These are phyloP conservation scores for Entelurus aequoreus DNA, from an alignment of 2,113 vertebrate genomes.

Conservation along the genomic window DNA sequence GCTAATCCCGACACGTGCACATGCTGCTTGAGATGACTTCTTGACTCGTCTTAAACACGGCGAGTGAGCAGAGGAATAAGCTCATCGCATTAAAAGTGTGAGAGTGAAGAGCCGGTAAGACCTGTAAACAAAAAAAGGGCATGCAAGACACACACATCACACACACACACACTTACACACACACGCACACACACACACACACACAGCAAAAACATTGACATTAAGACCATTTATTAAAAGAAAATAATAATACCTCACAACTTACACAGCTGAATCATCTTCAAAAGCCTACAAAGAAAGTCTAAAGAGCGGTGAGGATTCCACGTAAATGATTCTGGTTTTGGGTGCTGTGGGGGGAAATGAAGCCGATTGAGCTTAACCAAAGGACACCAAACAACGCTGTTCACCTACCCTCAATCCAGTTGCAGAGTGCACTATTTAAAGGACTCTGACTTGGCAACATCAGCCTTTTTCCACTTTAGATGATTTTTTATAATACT, in stretches of 20 bases:
- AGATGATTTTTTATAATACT: conserved; percentile 66
- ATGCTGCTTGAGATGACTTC: conserved; percentile 7
- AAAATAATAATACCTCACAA: conserved; percentile 49
- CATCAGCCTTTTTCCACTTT: conserved; percentile 67
- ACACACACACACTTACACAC: too few species aligned
- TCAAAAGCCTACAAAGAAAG: conserved; percentile 30
- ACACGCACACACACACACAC: conserved; percentile 31
- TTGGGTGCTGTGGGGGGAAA: conserved; percentile 7
- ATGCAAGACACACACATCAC: conserved; percentile 20
- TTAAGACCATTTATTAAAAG: conserved; percentile 61
- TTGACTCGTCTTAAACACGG: conserved; percentile 18
- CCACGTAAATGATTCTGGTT: conserved; percentile 30
- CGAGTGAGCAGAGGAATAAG: conserved; percentile 29
- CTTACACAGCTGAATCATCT: conserved; percentile 46
- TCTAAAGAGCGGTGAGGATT: conserved; percentile 37
- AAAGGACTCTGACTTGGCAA: conserved; percentile 63
- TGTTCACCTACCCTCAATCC: conserved; percentile 55
- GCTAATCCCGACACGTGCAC: conserved; percentile 9
- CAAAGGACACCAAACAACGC: conserved; percentile 20
- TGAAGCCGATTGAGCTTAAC: conserved; percentile 34
- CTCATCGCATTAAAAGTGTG: conserved; percentile 26
- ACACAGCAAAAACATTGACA: conserved; percentile 55
- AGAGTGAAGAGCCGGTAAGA: conserved; percentile 44
- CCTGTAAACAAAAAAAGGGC: conserved; percentile 49
- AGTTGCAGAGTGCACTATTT: conserved; percentile 59